phyloP scores from a whole-genome alignment of 2,888 invertebrate genomes.

The Rhogogaster chlorosoma region DNA sequence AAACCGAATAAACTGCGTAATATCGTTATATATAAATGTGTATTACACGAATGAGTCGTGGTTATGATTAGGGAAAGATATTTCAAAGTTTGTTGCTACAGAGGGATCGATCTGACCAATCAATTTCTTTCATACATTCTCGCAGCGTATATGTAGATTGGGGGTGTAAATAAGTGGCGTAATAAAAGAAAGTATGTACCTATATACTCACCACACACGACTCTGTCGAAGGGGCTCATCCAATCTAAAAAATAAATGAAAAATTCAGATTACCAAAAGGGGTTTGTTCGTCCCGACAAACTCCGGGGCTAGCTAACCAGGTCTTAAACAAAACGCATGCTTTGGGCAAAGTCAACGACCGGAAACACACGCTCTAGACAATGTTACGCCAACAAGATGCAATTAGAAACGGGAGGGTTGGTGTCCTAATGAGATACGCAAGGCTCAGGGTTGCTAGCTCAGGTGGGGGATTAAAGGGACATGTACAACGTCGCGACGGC shows the following conservation, averaged over 20 bases:
- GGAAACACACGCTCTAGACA: conserved; percentile 60
- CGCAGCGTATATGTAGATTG: background rate
- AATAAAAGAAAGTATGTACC: conserved; percentile 85
- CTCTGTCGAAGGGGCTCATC: conserved; percentile 97
- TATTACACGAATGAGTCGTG: background rate
- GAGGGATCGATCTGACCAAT: conserved; percentile 15
- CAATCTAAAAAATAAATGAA: conserved; percentile 87
- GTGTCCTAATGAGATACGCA: conserved; percentile 61
- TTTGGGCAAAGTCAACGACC: conserved; percentile 61
- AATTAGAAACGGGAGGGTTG: conserved; percentile 66
- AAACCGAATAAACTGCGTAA: conserved; percentile 39
- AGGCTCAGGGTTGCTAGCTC: conserved; percentile 15
- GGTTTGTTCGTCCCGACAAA: background rate
- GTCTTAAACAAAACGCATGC: conserved; percentile 60
- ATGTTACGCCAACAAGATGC: conserved; percentile 62
- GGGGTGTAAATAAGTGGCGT: conserved; percentile 28
- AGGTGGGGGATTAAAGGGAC: conserved; percentile 42
- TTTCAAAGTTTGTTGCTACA: background rate
- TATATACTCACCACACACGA: conserved; percentile 96
- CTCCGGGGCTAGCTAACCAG: background rate
- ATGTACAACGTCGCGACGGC: conserved; percentile 39
- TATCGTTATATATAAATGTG: background rate
- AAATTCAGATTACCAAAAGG: conserved; percentile 33
- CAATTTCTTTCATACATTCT: conserved; percentile 18
- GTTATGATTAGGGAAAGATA: background rate